These are phyloP conservation scores for Meloidogyne exigua DNA, from an alignment of 1,140 invertebrate species.

Conservation along the genomic window DNA sequence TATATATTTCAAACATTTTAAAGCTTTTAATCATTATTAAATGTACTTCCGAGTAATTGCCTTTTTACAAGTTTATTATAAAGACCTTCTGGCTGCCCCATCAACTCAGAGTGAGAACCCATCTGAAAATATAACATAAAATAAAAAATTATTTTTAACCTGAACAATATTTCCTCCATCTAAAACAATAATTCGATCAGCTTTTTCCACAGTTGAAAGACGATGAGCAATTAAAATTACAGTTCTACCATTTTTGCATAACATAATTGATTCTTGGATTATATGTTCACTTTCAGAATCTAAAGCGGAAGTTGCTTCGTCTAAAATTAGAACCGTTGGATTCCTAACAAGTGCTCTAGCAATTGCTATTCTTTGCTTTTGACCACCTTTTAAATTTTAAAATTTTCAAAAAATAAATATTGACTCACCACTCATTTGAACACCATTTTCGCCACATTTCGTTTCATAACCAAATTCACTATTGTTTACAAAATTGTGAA, in stretches of 20 bases:
- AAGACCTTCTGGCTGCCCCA: conserved; percentile 35
- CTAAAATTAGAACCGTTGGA: conserved; percentile 38
- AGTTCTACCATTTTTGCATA: conserved; percentile 64
- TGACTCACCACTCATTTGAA: conserved; percentile 36
- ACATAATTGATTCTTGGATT: conserved; percentile 61
- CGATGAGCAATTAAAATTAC: conserved; percentile 68
- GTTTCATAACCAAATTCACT: conserved; percentile 64
- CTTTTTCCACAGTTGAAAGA: conserved; percentile 65
- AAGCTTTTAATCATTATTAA: neutral
- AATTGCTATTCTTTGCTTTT: conserved; percentile 38
- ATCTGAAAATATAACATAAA: conserved; percentile 29
- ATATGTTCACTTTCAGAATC: conserved; percentile 49
- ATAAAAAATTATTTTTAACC: conserved; percentile 4
- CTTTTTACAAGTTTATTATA: conserved; percentile 38
- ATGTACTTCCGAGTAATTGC: conserved; percentile 32
- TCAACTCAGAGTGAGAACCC: conserved; percentile 34
- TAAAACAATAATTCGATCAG: conserved; percentile 65
- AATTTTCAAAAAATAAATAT: conserved; percentile 61
- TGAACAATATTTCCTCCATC: conserved; percentile 56
- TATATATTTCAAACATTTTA: neutral
- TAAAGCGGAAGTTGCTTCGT: conserved; percentile 53
- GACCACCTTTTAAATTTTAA: conserved; percentile 45
- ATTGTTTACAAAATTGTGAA: conserved; percentile 64
- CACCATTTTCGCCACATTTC: conserved; percentile 63
- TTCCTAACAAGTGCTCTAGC: conserved; percentile 35